These are phyloP conservation scores for Halichoeres trimaculatus DNA, from an alignment of 2,113 vertebrate species.

Conservation along the genomic window DNA sequence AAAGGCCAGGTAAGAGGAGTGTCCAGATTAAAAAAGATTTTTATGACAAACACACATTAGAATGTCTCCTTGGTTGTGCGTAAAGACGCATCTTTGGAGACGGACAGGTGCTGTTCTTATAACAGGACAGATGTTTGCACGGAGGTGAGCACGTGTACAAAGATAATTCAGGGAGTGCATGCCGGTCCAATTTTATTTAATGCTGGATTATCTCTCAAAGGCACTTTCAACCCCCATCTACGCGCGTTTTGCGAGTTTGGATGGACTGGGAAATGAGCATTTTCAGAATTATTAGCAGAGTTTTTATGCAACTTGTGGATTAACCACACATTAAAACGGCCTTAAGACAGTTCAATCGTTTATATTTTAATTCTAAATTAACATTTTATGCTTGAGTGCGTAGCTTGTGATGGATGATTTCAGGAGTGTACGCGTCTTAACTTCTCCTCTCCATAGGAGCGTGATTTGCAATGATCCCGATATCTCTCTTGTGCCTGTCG, in stretches of 20 bases:
- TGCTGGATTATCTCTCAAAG: conserved; percentile 85
- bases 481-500: conserved; percentile 90
- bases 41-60: neutral
- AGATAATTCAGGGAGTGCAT: conserved; percentile 67
- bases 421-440: neutral
- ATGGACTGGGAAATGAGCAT: neutral
- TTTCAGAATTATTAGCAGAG: conserved; percentile 10
- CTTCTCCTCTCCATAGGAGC: conserved; percentile 78
- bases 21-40: neutral
- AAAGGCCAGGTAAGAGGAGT: conserved; percentile 88
- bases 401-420: neutral
- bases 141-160: conserved; percentile 58
- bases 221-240: conserved; percentile 74
- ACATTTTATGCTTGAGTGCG: neutral
- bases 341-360: too few species aligned
- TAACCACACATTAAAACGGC: neutral
- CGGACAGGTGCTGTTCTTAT: neutral
- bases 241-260: conserved; percentile 66
- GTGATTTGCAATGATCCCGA: conserved; percentile 95
- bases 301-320: neutral
- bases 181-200: conserved; percentile 81
- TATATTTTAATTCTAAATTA: too few species aligned
- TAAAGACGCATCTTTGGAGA: conserved; percentile 9
- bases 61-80: conserved; percentile 10
- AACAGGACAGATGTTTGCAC: conserved; percentile 50